Evolutionary conservation across 2,888 invertebrate genomes (phyloP).

Genomic region (Philereme transversata): DNA sequence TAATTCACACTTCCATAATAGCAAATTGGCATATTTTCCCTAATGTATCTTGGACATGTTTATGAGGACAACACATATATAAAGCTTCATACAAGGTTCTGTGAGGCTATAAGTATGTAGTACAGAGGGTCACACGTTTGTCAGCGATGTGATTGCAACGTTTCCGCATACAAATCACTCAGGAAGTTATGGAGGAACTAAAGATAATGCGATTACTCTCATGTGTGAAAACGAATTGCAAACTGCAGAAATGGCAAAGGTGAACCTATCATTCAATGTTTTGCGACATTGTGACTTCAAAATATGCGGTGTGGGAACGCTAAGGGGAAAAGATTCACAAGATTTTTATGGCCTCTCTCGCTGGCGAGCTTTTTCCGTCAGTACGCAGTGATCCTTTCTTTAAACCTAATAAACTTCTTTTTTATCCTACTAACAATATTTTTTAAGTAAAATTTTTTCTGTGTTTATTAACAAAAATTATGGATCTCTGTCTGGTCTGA

Average conservation of each 20-base stretch:
- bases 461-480: no score
- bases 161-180: conserved; percentile 55
- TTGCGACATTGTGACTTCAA: no score
- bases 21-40: conserved; percentile 10
- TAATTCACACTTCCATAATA: conserved; percentile 17
- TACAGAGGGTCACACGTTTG: conserved; percentile 20
- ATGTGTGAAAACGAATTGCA: conserved; percentile 42
- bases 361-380: no score
- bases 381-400: no score
- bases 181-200: conserved; percentile 51
- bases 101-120: conserved; percentile 5
- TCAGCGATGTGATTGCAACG: conserved; percentile 45
- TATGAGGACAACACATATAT: conserved; percentile 1
- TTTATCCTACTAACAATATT: no score
- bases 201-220: conserved; percentile 39
- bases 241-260: conserved; percentile 4
- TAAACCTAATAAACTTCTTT: no score
- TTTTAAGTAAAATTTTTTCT: no score
- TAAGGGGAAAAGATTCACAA: no score
- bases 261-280: neutral
- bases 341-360: no score
- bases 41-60: conserved; percentile 10
- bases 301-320: no score
- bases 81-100: conserved; percentile 5
- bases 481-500: no score